These are phyloP conservation scores for Psix sp. DNA, from an alignment of 1,140 invertebrate species.

Conservation along the genomic window DNA sequence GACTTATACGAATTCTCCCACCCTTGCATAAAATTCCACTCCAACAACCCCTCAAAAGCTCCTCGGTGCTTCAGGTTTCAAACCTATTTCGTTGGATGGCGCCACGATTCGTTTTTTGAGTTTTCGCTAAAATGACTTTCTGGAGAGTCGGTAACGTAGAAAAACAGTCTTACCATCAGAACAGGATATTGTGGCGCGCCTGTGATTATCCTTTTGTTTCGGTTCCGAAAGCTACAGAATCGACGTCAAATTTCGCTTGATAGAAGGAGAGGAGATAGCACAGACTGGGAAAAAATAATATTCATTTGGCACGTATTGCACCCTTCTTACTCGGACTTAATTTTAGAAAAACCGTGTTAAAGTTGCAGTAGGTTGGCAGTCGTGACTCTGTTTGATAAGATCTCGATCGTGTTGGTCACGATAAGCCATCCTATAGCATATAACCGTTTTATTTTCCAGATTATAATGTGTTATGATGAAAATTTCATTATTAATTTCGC, in stretches of 20 bases:
- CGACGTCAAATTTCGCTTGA: background rate
- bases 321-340: conserved; percentile 56
- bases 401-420: conserved; percentile 67
- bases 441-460: conserved; percentile 71
- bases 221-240: conserved; percentile 22
- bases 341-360: conserved; percentile 67
- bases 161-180: conserved; percentile 19
- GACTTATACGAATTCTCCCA: conserved; percentile 63
- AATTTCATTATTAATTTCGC: conserved; percentile 70
- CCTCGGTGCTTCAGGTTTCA: conserved; percentile 47
- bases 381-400: conserved; percentile 72
- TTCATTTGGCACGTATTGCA: conserved; percentile 61
- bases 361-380: conserved; percentile 68
- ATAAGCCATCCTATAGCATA: conserved; percentile 65
- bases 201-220: conserved; percentile 10
- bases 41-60: conserved; percentile 58
- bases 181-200: conserved; percentile 17
- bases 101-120: conserved; percentile 62
- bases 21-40: conserved; percentile 9
- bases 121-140: conserved; percentile 38
- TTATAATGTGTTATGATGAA: conserved; percentile 73
- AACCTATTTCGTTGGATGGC: conserved; percentile 63
- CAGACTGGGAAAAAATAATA: conserved; percentile 62
- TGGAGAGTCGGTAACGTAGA: conserved; percentile 64
- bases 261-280: background rate